These are phyloP conservation scores for Philopotamus ludificatus DNA, from an alignment of 1,140 invertebrate genomes.

Conservation along the genomic window DNA sequence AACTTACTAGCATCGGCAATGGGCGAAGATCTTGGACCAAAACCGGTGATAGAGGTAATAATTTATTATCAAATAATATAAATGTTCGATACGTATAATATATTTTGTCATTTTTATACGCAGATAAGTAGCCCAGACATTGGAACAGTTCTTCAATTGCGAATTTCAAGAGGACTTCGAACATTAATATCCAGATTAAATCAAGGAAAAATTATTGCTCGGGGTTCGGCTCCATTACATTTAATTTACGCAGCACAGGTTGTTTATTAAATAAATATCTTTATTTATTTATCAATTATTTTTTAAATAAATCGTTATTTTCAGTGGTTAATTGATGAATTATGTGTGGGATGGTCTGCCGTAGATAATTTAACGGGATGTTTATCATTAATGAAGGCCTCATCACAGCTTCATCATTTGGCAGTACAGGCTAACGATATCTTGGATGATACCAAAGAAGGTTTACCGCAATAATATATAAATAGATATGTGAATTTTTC, in stretches of 20 bases:
- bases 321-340: conserved; percentile 35
- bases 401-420: conserved; percentile 12
- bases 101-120: not conserved
- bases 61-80: conserved; percentile 7
- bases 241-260: conserved; percentile 32
- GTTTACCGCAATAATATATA: no score
- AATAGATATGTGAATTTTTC: not conserved
- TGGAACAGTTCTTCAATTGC: conserved; percentile 31
- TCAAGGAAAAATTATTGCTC: conserved; percentile 21
- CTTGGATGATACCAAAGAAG: conserved; percentile 12
- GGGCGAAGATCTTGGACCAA: conserved; percentile 43
- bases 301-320: conserved; percentile 7
- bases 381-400: conserved; percentile 23
- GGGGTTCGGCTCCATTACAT: conserved; percentile 20
- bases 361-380: conserved; percentile 25
- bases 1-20: conserved; percentile 47
- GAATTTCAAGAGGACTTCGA: conserved; percentile 12
- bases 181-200: conserved; percentile 16
- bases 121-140: conserved; percentile 23
- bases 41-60: conserved; percentile 33
- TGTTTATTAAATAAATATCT: not conserved
- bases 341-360: conserved; percentile 28
- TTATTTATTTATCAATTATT: not conserved
- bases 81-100: not conserved
- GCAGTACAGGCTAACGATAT: conserved; percentile 3